phyloP scores from a whole-genome alignment of 2,888 invertebrate genomes.

The Macrophya annulata region DNA sequence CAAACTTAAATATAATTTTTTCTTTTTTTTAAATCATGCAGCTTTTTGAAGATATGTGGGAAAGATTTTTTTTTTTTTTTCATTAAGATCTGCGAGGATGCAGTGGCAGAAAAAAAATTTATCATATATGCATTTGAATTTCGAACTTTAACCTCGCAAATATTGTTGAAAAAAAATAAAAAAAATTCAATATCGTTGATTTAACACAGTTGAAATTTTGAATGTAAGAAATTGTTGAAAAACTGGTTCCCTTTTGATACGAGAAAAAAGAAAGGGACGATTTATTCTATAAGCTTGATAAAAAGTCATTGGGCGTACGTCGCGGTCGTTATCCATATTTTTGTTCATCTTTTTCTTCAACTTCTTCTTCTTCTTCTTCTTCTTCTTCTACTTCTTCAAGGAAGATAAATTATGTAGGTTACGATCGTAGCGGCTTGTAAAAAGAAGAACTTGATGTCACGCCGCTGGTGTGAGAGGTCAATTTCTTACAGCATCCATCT shows the following conservation, averaged over 20 bases:
- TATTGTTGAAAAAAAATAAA: background rate
- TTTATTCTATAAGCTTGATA: background rate
- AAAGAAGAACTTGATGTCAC: slow-evolving; percentile 45
- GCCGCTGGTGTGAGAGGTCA: slow-evolving; percentile 40
- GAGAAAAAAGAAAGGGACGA: background rate
- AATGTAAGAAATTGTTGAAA: background rate
- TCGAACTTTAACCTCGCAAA: background rate
- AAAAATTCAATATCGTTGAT: background rate
- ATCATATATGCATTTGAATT: background rate
- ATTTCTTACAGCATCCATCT: slow-evolving; percentile 43
- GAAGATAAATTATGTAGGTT: slow-evolving; percentile 51
- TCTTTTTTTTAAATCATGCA: too few species aligned
- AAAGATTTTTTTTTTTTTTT: too few species aligned
- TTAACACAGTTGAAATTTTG: background rate
- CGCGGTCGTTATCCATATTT: background rate
- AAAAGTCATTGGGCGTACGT: slow-evolving; percentile 1
- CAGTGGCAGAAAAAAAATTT: background rate
- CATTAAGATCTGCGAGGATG: too few species aligned
- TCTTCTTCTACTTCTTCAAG: background rate
- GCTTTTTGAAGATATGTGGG: too few species aligned
- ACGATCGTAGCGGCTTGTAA: slow-evolving; percentile 33
- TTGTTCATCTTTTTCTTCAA: background rate
- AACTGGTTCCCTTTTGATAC: background rate
- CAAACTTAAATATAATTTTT: too few species aligned
- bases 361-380: background rate